Evolutionary conservation across 2,113 vertebrate genomes (phyloP).

Genomic region (Mesoclemmys tuberculata): DNA sequence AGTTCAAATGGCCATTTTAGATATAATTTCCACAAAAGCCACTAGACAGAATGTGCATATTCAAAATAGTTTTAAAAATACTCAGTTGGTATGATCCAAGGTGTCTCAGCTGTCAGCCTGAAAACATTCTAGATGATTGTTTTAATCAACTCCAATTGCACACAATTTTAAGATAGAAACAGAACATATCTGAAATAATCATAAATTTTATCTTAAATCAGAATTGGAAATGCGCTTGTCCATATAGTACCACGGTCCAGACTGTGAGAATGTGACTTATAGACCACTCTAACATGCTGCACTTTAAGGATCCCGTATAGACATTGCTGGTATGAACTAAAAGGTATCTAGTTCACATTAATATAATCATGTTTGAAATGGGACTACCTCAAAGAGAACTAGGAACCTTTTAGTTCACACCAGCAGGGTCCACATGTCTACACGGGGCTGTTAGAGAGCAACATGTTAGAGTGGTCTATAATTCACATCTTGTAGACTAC

Average conservation of each 20-base stretch:
- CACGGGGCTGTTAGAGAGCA: not conserved
- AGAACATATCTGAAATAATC: not conserved
- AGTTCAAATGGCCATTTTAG: conserved; percentile 7
- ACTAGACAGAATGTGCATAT: not conserved
- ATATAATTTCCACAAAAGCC: not conserved
- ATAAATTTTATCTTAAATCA: not conserved
- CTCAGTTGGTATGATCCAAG: not conserved
- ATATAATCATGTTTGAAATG: not conserved
- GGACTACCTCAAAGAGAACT: not conserved
- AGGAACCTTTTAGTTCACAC: not conserved
- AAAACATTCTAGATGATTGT: not conserved
- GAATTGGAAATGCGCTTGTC: not conserved
- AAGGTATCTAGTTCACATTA: not conserved
- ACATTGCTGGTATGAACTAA: not conserved
- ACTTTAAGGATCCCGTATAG: not conserved
- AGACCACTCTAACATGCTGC: not conserved
- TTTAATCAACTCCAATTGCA: not conserved
- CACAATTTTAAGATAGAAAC: not conserved
- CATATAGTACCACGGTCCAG: not conserved
- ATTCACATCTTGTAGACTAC: not conserved
- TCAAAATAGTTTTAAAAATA: not conserved
- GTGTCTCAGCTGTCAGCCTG: not conserved
- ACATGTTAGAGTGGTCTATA: not conserved
- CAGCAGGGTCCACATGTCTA: not conserved
- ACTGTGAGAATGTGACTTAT: not conserved